Evolutionary conservation across 2,797 vertebrate species (phyloP).

Genomic region (Mustela erminea): DNA sequence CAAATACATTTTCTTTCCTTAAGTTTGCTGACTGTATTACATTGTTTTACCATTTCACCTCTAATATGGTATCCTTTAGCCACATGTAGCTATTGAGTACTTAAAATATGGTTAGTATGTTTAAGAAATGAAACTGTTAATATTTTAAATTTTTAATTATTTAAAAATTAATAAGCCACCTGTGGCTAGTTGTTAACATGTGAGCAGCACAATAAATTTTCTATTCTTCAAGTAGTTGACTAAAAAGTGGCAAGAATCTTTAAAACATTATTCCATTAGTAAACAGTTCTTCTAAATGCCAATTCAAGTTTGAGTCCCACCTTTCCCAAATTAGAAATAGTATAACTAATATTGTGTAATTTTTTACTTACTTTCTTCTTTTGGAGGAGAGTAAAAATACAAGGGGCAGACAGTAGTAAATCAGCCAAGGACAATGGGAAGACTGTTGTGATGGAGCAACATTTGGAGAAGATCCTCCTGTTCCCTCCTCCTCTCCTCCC

Average conservation of each 20-base stretch:
- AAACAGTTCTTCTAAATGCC: background rate
- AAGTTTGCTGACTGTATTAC: background rate
- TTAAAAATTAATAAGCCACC: background rate
- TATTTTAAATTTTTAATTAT: background rate
- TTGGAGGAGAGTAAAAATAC: constrained; percentile 1
- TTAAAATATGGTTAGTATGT: background rate
- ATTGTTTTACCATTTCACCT: background rate
- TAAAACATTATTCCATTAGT: background rate
- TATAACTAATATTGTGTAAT: constrained; percentile 13
- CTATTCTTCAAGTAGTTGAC: background rate
- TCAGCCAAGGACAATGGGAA: background rate
- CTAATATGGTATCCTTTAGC: background rate
- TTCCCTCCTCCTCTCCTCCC: no score
- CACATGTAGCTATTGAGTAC: background rate
- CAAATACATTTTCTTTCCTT: background rate
- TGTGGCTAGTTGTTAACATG: background rate
- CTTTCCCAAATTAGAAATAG: constrained; percentile 10
- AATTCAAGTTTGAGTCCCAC: background rate
- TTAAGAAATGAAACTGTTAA: background rate
- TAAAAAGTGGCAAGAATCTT: background rate
- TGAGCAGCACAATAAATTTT: background rate
- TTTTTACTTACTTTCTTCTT: constrained; percentile 12
- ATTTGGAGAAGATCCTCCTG: no score
- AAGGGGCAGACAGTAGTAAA: background rate
- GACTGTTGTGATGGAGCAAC: background rate